These are phyloP conservation scores for Buphagus erythrorhynchus DNA, from an alignment of 2,797 vertebrate genomes.

Conservation along the genomic window DNA sequence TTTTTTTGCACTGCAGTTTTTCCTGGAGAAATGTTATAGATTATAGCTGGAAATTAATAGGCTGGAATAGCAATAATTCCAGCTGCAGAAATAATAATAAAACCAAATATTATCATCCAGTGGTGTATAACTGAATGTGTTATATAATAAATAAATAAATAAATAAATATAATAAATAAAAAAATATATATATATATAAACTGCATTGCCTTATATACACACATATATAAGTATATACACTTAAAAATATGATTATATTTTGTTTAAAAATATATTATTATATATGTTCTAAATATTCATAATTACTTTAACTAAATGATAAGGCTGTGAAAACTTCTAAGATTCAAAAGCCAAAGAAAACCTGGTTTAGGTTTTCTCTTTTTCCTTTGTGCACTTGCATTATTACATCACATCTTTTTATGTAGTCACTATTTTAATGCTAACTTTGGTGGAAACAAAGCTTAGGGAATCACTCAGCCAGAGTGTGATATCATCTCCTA, in stretches of 20 bases:
- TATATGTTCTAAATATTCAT: not conserved
- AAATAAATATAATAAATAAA: no score
- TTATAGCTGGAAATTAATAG: not conserved
- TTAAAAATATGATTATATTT: not conserved
- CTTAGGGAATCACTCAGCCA: not conserved
- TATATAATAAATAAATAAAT: no score
- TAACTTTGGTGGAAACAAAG: not conserved
- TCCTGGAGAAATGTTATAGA: not conserved
- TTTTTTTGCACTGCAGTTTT: not conserved
- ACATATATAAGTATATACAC: not conserved
- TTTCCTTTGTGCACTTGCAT: not conserved
- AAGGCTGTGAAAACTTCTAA: not conserved
- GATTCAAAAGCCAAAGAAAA: not conserved
- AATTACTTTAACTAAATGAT: not conserved
- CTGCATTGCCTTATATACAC: not conserved
- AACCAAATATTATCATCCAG: not conserved
- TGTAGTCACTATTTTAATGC: not conserved
- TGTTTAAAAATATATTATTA: not conserved
- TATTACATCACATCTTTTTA: not conserved
- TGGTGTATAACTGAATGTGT: not conserved
- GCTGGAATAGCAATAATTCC: not conserved
- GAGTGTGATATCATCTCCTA: not conserved
- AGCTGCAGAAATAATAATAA: not conserved
- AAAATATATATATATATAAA: no score
- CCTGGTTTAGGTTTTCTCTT: not conserved